These are phyloP conservation scores for Neodiprion pinetum DNA, from an alignment of 1,140 invertebrate species.

Conservation along the genomic window DNA sequence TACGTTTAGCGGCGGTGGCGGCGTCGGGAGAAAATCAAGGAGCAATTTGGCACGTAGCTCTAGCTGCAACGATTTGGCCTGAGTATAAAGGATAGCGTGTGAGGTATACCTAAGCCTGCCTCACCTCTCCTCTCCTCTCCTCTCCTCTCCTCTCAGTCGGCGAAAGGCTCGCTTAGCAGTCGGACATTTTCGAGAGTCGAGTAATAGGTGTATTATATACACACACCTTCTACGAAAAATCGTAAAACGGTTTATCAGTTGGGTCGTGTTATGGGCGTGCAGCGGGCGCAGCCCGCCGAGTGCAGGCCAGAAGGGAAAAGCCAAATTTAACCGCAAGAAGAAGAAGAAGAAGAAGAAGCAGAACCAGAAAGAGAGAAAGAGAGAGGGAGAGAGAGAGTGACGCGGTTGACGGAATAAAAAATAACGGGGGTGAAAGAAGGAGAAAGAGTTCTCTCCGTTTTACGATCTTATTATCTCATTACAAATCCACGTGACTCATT, in stretches of 20 bases:
- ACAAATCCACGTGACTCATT: not conserved
- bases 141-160: no score
- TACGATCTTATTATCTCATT: constrained; percentile 3
- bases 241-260: not conserved
- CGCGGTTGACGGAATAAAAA: not conserved
- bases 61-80: no score
- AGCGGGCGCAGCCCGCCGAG: no score
- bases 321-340: not conserved
- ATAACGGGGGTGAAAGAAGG: not conserved
- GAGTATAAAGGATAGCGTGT: no score
- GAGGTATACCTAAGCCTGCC: no score
- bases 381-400: not conserved
- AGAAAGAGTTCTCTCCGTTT: not conserved
- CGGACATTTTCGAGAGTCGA: not conserved
- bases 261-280: no score
- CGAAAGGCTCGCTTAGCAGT: not conserved
- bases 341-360: not conserved
- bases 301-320: not conserved
- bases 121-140: no score
- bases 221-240: not conserved
- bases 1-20: no score
- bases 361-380: not conserved
- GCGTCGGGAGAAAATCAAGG: no score
- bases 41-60: no score
- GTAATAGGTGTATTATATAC: not conserved